These are phyloP conservation scores for Poecilobothrus nobilitatus DNA, from an alignment of 2,888 invertebrate genomes.

Conservation along the genomic window DNA sequence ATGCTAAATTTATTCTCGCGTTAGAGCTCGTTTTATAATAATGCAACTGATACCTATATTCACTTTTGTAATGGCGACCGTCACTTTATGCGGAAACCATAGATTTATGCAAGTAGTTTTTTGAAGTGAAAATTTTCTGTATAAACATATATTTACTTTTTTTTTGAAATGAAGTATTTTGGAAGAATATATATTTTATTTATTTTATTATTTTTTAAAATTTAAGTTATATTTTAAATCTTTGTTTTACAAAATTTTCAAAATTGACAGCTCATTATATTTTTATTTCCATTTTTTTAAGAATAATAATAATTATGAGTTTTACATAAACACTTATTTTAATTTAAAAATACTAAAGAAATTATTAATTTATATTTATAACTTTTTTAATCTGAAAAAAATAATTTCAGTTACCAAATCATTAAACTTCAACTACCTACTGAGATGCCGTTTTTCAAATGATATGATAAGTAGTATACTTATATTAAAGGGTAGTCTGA, in stretches of 20 bases:
- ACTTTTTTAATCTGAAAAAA: not conserved
- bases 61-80: not conserved
- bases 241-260: not conserved
- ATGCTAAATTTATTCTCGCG: not conserved
- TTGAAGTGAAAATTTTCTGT: not conserved
- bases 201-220: not conserved
- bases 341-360: too few relatives aligned
- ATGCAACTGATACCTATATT: not conserved
- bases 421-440: not conserved
- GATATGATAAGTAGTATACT: too few relatives aligned
- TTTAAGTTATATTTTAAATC: not conserved
- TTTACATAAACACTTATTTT: too few relatives aligned
- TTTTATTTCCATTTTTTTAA: too few relatives aligned
- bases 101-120: not conserved
- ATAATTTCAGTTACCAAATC: conserved; percentile 3
- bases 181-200: not conserved
- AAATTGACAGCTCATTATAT: not conserved
- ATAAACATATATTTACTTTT: too few relatives aligned
- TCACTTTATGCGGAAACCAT: not conserved
- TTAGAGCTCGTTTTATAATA: not conserved
- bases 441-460: not conserved
- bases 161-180: not conserved
- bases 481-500: not conserved
- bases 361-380: not conserved
- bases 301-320: too few relatives aligned